phyloP scores from a whole-genome alignment of 2,888 invertebrate species.

The Lumbricus terrestris region DNA sequence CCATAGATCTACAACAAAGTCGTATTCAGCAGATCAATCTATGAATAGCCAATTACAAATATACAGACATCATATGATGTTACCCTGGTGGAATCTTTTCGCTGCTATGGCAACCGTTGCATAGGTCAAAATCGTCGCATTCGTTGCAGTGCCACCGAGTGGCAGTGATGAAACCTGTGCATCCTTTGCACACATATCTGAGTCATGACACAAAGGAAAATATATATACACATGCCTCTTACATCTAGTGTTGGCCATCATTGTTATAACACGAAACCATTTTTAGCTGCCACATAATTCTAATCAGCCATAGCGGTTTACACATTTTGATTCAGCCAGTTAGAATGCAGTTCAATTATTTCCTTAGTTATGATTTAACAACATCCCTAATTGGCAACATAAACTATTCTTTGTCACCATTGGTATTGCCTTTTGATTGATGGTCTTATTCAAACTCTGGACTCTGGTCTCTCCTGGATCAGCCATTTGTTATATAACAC shows the following conservation, averaged over 20 bases:
- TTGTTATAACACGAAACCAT: not conserved
- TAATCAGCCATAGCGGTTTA: not conserved
- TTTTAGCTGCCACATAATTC: not conserved
- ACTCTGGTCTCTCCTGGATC: too few relatives aligned
- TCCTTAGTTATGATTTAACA: too few relatives aligned
- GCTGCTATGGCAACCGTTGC: not conserved
- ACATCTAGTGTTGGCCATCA: not conserved
- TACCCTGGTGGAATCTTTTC: not conserved
- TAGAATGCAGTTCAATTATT: not conserved
- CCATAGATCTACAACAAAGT: not conserved
- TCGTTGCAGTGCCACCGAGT: not conserved
- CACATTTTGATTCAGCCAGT: not conserved
- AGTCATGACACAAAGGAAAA: not conserved
- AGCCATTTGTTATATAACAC: too few relatives aligned
- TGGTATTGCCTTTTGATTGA: too few relatives aligned
- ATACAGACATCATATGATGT: not conserved
- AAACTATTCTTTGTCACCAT: too few relatives aligned
- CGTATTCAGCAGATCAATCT: not conserved
- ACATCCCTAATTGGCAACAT: not conserved
- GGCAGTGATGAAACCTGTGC: not conserved
- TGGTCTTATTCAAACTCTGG: too few relatives aligned
- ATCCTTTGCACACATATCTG: not conserved
- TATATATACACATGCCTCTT: too few relatives aligned
- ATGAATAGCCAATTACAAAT: not conserved
- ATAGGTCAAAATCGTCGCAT: not conserved